Evolutionary conservation across 2,797 vertebrate genomes (phyloP).

Genomic region (Siniperca undulata): DNA sequence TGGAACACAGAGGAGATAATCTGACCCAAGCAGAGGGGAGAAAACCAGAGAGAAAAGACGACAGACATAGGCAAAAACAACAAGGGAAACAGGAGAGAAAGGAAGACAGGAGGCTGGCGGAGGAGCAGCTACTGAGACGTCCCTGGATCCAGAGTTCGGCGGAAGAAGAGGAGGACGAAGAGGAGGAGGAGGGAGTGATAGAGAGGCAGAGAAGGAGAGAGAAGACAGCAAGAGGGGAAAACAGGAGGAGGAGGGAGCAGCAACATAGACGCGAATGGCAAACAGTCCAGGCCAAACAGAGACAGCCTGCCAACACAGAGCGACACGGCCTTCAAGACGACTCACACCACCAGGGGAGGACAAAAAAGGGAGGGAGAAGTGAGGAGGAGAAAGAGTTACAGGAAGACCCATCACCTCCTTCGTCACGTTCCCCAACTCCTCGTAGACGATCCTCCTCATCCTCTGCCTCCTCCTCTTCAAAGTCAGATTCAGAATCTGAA

Average conservation of each 20-base stretch:
- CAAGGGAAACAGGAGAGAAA: slow-evolving; percentile 72
- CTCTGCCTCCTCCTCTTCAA: slow-evolving; percentile 71
- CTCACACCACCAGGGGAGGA: slow-evolving; percentile 60
- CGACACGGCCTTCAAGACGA: slow-evolving; percentile 75
- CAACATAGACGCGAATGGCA: slow-evolving; percentile 74
- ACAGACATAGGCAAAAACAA: slow-evolving; percentile 56
- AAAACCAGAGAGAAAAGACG: slow-evolving; percentile 62
- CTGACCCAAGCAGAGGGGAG: slow-evolving; percentile 63
- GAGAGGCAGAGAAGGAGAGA: slow-evolving; percentile 84
- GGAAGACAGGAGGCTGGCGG: slow-evolving; percentile 85
- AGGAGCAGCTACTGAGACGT: slow-evolving; percentile 82
- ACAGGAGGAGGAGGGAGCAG: slow-evolving; percentile 72
- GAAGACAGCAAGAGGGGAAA: slow-evolving; percentile 78
- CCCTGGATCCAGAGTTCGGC: slow-evolving; percentile 80
- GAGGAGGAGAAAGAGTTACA: slow-evolving; percentile 57
- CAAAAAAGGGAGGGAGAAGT: slow-evolving; percentile 66
- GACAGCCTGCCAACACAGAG: slow-evolving; percentile 64
- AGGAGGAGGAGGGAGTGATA: slow-evolving; percentile 70
- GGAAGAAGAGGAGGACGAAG: slow-evolving; percentile 80
- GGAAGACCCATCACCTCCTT: slow-evolving; percentile 75
- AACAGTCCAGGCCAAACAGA: slow-evolving; percentile 80
- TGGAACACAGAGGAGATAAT: slow-evolving; percentile 80
- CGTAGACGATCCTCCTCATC: slow-evolving; percentile 68
- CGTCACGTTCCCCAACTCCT: slow-evolving; percentile 76
- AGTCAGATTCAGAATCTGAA: slow-evolving; percentile 79